Percentiles rank a stretch among this genome's conserved stretches.
These are phyloP conservation scores for Calameuta pallipes DNA, from an alignment of 2,888 invertebrate genomes.

Conservation along the genomic window DNA sequence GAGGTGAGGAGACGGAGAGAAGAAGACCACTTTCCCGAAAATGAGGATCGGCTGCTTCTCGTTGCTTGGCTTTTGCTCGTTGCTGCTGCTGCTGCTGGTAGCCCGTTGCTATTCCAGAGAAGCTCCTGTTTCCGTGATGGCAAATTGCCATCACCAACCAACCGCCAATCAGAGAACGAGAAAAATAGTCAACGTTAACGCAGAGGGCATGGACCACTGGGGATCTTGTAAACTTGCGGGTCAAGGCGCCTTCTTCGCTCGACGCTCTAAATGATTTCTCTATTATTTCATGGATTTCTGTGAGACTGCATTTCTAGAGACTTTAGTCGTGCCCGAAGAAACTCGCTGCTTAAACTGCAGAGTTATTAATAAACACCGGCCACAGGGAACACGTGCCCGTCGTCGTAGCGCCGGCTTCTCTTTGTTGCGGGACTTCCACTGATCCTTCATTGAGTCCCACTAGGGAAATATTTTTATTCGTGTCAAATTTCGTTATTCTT, in stretches of 20 bases:
- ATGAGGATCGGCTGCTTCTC: conserved; percentile 9
- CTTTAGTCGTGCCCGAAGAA: too few species aligned
- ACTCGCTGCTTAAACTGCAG: neutral
- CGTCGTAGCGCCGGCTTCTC: conserved; percentile 42
- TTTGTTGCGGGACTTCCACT: conserved; percentile 44
- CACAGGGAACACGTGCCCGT: conserved; percentile 49
- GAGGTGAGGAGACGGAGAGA: neutral
- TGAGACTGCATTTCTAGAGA: too few species aligned
- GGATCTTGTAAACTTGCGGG: too few species aligned
- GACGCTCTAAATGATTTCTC: too few species aligned
- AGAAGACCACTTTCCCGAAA: conserved; percentile 14
- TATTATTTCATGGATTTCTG: too few species aligned
- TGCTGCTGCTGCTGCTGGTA: neutral
- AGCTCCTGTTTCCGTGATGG: neutral
- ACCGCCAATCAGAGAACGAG: neutral
- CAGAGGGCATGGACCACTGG: too few species aligned
- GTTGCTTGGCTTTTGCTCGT: conserved; percentile 8
- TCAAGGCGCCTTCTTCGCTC: too few species aligned
- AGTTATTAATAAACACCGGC: conserved; percentile 61
- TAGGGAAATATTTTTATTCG: too few species aligned
- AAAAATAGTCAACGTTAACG: neutral
- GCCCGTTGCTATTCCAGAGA: neutral
- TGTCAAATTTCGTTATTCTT: too few species aligned
- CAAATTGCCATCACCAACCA: neutral
- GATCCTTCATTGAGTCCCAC: too few species aligned